Evolutionary conservation across 2,797 vertebrate species (phyloP).

Genomic region (Loriculus beryllinus): DNA sequence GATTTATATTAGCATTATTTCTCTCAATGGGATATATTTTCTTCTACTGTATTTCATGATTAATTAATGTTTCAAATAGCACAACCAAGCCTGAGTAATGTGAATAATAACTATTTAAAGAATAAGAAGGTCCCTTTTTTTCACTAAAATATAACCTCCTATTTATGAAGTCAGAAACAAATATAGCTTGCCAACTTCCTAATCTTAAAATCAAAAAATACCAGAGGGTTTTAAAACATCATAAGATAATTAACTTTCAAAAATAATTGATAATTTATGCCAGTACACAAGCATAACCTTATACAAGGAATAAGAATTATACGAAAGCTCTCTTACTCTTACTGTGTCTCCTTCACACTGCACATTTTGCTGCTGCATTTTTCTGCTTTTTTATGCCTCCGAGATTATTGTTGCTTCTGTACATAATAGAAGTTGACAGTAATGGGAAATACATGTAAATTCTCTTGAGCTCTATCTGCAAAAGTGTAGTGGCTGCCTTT

Average conservation of each 20-base stretch:
- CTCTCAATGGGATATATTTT: background rate
- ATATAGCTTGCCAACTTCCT: background rate
- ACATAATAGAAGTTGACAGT: background rate
- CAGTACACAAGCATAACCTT: background rate
- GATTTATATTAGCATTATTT: background rate
- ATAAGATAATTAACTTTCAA: background rate
- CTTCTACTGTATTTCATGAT: background rate
- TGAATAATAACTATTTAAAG: background rate
- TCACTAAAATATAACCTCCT: background rate
- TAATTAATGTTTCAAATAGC: background rate
- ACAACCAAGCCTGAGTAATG: background rate
- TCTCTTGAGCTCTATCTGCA: background rate
- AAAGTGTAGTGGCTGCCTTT: background rate
- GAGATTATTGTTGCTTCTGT: background rate
- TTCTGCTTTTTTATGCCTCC: background rate
- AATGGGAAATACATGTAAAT: constrained; percentile 10
- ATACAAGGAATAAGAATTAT: background rate
- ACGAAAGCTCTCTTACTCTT: background rate
- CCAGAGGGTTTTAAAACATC: background rate
- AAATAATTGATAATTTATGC: background rate
- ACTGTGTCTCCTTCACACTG: background rate
- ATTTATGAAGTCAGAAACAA: background rate
- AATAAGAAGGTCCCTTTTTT: background rate
- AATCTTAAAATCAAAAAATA: background rate
- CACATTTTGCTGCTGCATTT: background rate